Evolutionary conservation across 2,113 vertebrate species (phyloP).

Genomic region (Anolis sagrei): DNA sequence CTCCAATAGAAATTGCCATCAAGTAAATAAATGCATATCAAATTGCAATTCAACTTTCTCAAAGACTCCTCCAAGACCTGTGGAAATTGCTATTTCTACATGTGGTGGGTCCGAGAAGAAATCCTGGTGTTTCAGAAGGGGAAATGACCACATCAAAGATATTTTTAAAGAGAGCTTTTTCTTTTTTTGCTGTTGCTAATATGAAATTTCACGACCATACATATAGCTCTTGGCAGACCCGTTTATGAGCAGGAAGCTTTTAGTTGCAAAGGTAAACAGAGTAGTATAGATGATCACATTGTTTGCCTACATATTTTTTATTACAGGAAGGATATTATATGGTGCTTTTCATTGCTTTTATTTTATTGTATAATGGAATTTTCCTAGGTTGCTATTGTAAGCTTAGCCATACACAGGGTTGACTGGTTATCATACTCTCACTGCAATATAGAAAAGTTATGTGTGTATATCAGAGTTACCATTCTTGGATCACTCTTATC

Average conservation of each 20-base stretch:
- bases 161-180: slow-evolving; percentile 9
- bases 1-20: background rate
- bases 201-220: slow-evolving; percentile 70
- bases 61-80: background rate
- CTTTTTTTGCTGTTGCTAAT: slow-evolving; percentile 38
- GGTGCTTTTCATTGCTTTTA: slow-evolving; percentile 64
- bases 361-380: slow-evolving; percentile 60
- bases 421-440: background rate
- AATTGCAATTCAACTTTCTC: background rate
- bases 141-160: slow-evolving; percentile 24
- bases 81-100: background rate
- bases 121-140: slow-evolving; percentile 2
- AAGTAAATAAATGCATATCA: background rate
- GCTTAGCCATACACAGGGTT: background rate
- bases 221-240: slow-evolving; percentile 71
- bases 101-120: background rate
- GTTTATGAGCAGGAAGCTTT: slow-evolving; percentile 73
- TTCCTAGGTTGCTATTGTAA: slow-evolving; percentile 38
- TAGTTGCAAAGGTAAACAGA: slow-evolving; percentile 68
- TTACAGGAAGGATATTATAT: slow-evolving; percentile 65
- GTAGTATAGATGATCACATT: slow-evolving; percentile 64
- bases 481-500: too few species aligned
- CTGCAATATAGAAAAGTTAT: background rate
- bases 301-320: slow-evolving; percentile 66
- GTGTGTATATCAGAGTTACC: background rate